phyloP scores from a whole-genome alignment of 1,140 invertebrate genomes.

The Drosophila oshimai region DNA sequence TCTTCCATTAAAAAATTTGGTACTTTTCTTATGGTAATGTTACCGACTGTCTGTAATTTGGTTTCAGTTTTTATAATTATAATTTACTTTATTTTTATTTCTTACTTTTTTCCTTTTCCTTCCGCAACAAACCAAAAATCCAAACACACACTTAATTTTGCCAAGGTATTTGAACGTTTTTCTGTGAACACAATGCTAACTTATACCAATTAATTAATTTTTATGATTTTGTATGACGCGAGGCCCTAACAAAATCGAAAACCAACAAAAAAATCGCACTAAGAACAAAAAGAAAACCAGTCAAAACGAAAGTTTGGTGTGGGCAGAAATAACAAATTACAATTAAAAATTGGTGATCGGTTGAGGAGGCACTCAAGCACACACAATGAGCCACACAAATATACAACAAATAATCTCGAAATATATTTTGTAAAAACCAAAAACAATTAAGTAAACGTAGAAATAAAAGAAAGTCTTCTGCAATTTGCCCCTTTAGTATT shows the following conservation, averaged over 20 bases:
- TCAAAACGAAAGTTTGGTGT: conserved; percentile 32
- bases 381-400: conserved; percentile 19
- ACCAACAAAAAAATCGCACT: conserved; percentile 42
- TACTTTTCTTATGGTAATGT: background rate
- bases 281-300: conserved; percentile 59
- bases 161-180: conserved; percentile 78
- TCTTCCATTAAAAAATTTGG: too few species aligned
- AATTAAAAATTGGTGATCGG: conserved; percentile 15
- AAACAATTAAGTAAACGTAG: background rate
- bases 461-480: conserved; percentile 24
- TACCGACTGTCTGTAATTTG: conserved; percentile 17
- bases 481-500: conserved; percentile 20
- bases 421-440: conserved; percentile 32
- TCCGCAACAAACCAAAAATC: conserved; percentile 16
- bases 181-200: conserved; percentile 40
- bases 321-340: conserved; percentile 10
- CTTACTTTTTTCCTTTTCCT: conserved; percentile 47
- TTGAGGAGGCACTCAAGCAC: conserved; percentile 25
- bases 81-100: conserved; percentile 70
- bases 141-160: conserved; percentile 40
- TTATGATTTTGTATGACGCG: conserved; percentile 54
- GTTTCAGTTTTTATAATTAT: conserved; percentile 64
- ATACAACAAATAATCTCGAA: conserved; percentile 37
- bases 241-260: conserved; percentile 26
- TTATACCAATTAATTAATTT: conserved; percentile 28